Percentiles rank a stretch among this genome's conserved stretches.
phyloP scores from a whole-genome alignment of 2,113 vertebrate genomes.

The Corythornis madagascariensis region DNA sequence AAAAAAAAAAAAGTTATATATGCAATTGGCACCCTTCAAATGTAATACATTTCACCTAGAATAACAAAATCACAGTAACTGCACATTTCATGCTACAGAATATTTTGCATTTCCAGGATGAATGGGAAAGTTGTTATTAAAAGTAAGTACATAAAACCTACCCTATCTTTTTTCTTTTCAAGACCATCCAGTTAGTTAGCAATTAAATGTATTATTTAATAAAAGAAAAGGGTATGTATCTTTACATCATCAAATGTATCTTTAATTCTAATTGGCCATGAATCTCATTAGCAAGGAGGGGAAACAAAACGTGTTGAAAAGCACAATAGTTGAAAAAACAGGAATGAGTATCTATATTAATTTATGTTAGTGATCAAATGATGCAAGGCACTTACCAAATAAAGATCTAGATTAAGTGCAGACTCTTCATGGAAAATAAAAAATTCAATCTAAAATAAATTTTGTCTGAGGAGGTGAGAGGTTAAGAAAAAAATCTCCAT shows the following conservation, averaged over 20 bases:
- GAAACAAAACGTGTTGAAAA: background rate
- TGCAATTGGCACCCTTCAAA: background rate
- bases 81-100: background rate
- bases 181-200: background rate
- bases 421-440: background rate
- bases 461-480: background rate
- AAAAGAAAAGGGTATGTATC: background rate
- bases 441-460: background rate
- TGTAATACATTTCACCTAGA: background rate
- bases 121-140: background rate
- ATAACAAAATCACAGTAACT: background rate
- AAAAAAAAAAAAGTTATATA: background rate
- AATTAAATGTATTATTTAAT: background rate
- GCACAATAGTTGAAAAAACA: background rate
- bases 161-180: background rate
- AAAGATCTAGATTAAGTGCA: background rate
- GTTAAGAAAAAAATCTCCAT: background rate
- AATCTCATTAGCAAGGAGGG: background rate
- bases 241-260: background rate
- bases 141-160: background rate
- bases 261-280: background rate
- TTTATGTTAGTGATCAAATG: background rate
- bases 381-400: background rate
- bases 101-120: background rate
- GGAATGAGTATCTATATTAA: background rate